These are phyloP conservation scores for Danio aesculapii DNA, from an alignment of 2,797 vertebrate species.

Conservation along the genomic window DNA sequence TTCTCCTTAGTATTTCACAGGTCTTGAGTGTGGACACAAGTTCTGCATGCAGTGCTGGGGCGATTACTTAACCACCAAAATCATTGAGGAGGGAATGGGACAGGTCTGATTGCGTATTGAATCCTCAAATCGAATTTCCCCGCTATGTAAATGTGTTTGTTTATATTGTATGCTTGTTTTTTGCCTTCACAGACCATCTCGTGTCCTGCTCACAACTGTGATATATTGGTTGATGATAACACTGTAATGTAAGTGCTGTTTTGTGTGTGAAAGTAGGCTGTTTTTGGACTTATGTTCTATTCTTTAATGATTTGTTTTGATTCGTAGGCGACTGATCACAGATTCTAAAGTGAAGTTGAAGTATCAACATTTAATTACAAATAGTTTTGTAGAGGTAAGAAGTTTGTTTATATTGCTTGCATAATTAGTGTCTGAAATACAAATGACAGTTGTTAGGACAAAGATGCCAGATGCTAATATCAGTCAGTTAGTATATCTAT, in stretches of 20 bases:
- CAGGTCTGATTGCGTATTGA: constrained; percentile 82
- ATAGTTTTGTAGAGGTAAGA: constrained; percentile 99
- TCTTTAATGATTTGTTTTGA: constrained; percentile 9
- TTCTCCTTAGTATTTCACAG: constrained; percentile 91
- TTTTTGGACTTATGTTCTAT: neutral
- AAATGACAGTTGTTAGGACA: too few relatives aligned
- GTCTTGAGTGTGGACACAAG: constrained; percentile 99
- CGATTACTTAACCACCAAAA: constrained; percentile 99
- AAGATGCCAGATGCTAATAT: too few relatives aligned
- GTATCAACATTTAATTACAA: constrained; percentile 99
- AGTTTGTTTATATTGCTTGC: neutral
- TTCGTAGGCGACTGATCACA: constrained; percentile 95
- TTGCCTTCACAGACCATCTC: constrained; percentile 91
- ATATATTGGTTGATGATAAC: constrained; percentile 99
- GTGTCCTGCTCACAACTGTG: constrained; percentile 99
- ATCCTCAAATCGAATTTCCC: neutral
- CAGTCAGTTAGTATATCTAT: too few relatives aligned
- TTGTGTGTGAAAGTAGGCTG: neutral
- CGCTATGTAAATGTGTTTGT: neutral
- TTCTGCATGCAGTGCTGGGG: constrained; percentile 99
- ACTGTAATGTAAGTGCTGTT: constrained; percentile 96
- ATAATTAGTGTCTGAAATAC: neutral
- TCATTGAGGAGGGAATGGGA: constrained; percentile 99
- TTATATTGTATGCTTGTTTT: neutral
- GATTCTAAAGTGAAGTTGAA: constrained; percentile 99